Evolutionary conservation across 2,113 vertebrate genomes (phyloP), one percentile per base, ranked within the genome.

Genomic region (Hypocryptadius cinnamomeus): DNA sequence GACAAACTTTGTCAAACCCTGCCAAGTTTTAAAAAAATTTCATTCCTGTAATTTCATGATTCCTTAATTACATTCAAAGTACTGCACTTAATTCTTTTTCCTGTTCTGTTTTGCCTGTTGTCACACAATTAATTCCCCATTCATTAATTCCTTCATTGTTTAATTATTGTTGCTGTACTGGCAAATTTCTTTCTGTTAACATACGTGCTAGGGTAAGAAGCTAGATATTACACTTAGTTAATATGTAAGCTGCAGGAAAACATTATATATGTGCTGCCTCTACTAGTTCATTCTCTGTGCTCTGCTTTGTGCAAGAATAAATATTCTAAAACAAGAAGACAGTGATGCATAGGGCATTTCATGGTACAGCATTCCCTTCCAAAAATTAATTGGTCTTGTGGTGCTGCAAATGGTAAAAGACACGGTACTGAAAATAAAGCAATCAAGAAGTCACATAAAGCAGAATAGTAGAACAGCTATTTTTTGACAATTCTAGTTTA

Each of bases 61-160:
- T 91, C 27, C 50, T 89, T 85, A 92, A 87, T 92, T 83, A 14
- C 35, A 66, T 77, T 84, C 42, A 21, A 56, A 89, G 48, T 60
- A 79, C 59, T 66, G 13, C 54, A 73, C 50, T 79, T 87, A 76
- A 79, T 42, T 83, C 12, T 71, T 94, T 85, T 78, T 86, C 57
- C 61, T 68, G 31, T 64, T 92, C 51, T 61, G 61, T 79, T 88
- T 88, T 74, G 40, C n/a, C 19, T 79, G 17, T 85, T 94, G 78
- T 92, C 78, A 70, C 66, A 77, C 79, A 64, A 27, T 72, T 94
- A 82, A 85, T 95, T 93, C 22, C 68, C 10, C 31, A 37, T 86
- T 90, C 56, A 56, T 87, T 91, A 83, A 85, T 89, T 79, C 45
- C 50, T 93, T 92, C 30, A 45, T 90, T 85, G 81, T 77, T 94